Conservation (phyloP, 2,113 vertebrate species). For the Saguinus imperator region DNA sequence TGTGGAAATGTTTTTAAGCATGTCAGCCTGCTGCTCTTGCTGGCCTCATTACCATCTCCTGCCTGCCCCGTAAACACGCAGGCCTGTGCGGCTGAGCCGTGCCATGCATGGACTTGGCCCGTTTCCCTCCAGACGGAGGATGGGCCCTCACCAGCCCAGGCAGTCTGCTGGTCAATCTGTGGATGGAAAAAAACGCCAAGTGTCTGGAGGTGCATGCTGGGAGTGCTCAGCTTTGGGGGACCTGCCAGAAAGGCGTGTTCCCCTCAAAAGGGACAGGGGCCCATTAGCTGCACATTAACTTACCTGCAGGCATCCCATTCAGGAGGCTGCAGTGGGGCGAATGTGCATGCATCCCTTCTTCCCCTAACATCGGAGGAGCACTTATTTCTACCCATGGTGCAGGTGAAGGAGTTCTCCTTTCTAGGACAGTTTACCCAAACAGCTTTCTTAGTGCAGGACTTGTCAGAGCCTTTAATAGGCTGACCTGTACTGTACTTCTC, state of each 20-base stretch:
- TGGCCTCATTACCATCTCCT: fast-evolving
- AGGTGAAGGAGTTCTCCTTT: not conserved
- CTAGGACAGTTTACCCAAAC: not conserved
- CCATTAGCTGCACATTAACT: not conserved
- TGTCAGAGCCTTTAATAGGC: not conserved
- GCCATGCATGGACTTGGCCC: fast-evolving
- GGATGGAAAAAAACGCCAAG: fast-evolving
- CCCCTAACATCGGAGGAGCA: not conserved
- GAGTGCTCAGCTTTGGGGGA: not conserved
- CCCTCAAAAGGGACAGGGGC: fast-evolving
- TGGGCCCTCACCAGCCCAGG: not conserved
- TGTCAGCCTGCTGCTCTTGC: not conserved
- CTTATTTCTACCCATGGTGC: not conserved
- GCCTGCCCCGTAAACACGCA: not conserved
- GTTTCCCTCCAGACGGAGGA: not conserved
- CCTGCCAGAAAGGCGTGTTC: not conserved
- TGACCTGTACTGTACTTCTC: fast-evolving
- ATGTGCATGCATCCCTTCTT: fast-evolving
- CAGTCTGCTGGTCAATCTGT: fast-evolving
- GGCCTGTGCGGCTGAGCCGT: not conserved
- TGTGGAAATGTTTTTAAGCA: not conserved
- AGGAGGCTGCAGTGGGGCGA: fast-evolving
- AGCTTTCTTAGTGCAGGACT: not conserved
- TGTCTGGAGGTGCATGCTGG: not conserved
- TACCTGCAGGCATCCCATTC: fast-evolving